phyloP scores from a whole-genome alignment of 2,113 vertebrate genomes.

The Glareola pratincola region DNA sequence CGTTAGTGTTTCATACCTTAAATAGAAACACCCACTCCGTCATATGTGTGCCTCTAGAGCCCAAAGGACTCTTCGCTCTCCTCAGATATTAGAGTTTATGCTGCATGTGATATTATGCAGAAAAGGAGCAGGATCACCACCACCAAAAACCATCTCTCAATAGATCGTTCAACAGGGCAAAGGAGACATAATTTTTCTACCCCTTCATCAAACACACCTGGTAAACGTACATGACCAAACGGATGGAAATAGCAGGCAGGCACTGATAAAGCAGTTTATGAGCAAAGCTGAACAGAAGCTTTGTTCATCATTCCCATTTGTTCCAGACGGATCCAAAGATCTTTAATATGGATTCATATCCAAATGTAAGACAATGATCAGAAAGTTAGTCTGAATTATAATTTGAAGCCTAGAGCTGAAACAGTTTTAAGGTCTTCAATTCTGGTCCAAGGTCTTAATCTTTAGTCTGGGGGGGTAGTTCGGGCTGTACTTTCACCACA shows the following conservation, averaged over 20 bases:
- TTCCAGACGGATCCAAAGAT: background rate
- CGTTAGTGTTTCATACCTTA: background rate
- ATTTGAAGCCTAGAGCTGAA: background rate
- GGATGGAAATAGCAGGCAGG: background rate
- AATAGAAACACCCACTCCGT: background rate
- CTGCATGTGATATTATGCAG: background rate
- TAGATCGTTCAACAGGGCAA: background rate
- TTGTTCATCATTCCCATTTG: background rate
- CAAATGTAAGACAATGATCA: background rate
- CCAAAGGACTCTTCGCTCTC: background rate
- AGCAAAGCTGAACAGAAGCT: background rate
- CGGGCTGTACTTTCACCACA: background rate
- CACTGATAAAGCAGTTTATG: background rate
- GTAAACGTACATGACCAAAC: background rate
- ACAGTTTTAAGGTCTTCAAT: background rate
- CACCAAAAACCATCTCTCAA: background rate
- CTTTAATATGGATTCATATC: background rate
- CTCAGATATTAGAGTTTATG: background rate
- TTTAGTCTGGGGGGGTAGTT: background rate
- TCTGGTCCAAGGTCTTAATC: background rate
- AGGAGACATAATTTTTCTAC: background rate
- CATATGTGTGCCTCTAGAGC: background rate
- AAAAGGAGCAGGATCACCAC: background rate
- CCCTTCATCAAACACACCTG: background rate
- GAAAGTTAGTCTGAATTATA: background rate